Base-by-base conservation (phyloP, 2,113 vertebrate genomes). In the Nannospalax galili region DNA sequence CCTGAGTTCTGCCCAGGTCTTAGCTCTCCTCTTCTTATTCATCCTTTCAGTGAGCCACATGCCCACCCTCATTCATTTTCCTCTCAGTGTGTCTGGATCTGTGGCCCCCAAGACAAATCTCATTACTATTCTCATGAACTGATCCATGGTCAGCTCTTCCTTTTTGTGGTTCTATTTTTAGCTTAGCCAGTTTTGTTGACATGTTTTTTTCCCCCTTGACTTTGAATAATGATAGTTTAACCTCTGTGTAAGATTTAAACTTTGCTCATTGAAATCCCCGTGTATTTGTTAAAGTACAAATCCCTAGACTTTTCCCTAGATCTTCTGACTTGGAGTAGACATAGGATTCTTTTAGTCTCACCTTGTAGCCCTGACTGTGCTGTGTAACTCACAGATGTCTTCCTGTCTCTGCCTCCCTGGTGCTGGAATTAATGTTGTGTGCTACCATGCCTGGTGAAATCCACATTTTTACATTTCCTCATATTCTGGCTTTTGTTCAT, bases 1-100 rank as follows among this genome's bases (percentile, higher is more conserved):
- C 48, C 62, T 77, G 78, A 56, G 12, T 78, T 64, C 92, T 95
- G n/a, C 69, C 70, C 95, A 96, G 78, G 6, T 0, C 96, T 70
- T 1, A 74, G 74, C 97, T 93, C 92, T 26, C 37, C 73, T 75
- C 16, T 24, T 70, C 78, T 84, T 37, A 62, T 91, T 88, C n/a
- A 86, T 84, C 37, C 62, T 30, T 42, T 84, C 42, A 90, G 70
- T 80, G 77, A 92, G 32, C 72, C 22, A 15, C 45, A 15, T 72
- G 40, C 37, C 84, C 4, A 22, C 24, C 58, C 52, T 91, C 28
- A 48, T 11, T 93, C 74, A 65, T 88, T 87, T 72, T 92, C 40
- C 11, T 92, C 56, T 73, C 48, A 88, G 84, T 45, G 35, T 60
- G 32, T 92, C 62, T 91, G 16, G 74, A 8, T 79, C 24, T 69